Evolutionary conservation across 1,140 invertebrate genomes (phyloP).

Genomic region (Ladona fulva): DNA sequence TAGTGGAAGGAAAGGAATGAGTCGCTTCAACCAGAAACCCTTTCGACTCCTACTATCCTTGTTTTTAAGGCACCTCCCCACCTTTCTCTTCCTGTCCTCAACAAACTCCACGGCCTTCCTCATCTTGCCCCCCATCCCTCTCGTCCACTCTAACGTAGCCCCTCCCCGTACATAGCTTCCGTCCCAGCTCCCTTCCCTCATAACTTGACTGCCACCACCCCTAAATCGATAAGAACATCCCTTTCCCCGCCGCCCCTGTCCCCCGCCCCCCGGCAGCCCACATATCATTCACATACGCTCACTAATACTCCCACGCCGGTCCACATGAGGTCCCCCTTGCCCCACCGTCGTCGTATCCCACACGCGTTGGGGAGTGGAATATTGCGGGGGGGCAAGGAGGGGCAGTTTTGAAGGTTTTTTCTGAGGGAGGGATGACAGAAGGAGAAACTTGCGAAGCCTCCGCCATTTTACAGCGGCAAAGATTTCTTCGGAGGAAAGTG

Average conservation of each 20-base stretch:
- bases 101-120: background rate
- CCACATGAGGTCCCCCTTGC: background rate
- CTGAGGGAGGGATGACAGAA: background rate
- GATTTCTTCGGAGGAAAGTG: background rate
- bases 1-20: background rate
- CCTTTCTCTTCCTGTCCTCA: conserved; percentile 3
- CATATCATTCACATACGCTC: background rate
- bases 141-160: background rate
- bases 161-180: conserved; percentile 11
- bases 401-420: conserved; percentile 3
- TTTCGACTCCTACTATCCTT: background rate
- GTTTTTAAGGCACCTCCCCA: conserved; percentile 11
- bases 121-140: background rate
- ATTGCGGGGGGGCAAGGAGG: background rate
- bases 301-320: background rate
- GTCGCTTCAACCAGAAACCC: background rate
- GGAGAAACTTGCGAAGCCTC: conserved; percentile 11
- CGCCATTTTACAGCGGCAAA: conserved; percentile 18
- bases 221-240: conserved; percentile 21
- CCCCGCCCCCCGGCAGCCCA: background rate
- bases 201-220: conserved; percentile 22
- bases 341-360: background rate
- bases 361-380: background rate
- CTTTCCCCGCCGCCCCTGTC: background rate
- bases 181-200: conserved; percentile 19